Evolutionary conservation across 2,888 invertebrate genomes (phyloP).

Genomic region (Malthinus flaveolus): DNA sequence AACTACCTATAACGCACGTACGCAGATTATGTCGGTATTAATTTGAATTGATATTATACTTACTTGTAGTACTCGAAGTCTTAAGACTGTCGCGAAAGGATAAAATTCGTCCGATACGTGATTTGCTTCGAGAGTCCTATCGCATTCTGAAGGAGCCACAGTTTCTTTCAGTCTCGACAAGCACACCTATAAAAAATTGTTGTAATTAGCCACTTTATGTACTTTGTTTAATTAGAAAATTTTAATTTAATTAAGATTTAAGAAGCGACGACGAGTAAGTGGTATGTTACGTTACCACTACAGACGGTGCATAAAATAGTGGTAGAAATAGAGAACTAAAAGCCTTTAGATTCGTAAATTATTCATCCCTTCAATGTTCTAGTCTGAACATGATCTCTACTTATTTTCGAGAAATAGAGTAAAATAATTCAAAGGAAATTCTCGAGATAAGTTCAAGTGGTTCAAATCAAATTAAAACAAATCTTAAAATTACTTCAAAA

Average conservation of each 20-base stretch:
- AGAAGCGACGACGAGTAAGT: not conserved
- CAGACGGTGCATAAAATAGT: too few species aligned
- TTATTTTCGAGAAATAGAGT: too few species aligned
- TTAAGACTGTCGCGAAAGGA: constrained; percentile 61
- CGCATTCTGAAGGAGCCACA: constrained; percentile 57
- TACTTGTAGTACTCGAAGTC: constrained; percentile 64
- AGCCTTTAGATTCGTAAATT: too few species aligned
- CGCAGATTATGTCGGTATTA: not conserved
- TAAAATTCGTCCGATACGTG: constrained; percentile 55
- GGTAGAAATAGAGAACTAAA: too few species aligned
- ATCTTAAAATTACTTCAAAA: too few species aligned
- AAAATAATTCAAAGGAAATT: too few species aligned
- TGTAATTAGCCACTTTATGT: not conserved
- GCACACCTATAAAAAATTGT: constrained; percentile 55
- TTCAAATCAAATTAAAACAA: too few species aligned
- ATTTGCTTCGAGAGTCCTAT: constrained; percentile 36
- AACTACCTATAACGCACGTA: constrained; percentile 57
- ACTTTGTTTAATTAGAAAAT: not conserved
- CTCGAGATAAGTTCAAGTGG: too few species aligned
- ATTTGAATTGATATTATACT: constrained; percentile 2
- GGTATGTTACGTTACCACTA: not conserved
- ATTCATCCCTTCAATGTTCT: too few species aligned
- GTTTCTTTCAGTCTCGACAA: constrained; percentile 61
- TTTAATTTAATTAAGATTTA: not conserved
- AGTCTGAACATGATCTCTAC: too few species aligned